Evolutionary conservation across 30 jellyfish, hydroid and myxozoan genomes (phyloP).

Genomic region (Cassiopea andromeda): DNA sequence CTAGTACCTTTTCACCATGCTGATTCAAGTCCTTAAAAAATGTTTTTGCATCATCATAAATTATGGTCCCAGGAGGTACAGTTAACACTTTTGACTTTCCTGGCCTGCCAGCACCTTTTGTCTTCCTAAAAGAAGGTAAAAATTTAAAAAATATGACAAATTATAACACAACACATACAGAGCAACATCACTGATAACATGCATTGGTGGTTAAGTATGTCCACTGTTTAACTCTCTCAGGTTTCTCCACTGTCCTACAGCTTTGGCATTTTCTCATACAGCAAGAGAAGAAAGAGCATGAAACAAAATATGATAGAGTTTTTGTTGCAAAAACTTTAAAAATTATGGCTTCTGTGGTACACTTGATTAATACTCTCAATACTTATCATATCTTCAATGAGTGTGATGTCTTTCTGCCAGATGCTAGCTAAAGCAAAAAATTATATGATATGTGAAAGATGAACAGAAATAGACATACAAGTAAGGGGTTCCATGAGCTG

Average conservation of each 20-base stretch:
- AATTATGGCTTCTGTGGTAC: too few species aligned
- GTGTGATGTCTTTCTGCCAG: not conserved
- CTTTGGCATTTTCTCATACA: too few species aligned
- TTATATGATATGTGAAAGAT: not conserved
- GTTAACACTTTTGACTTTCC: constrained; percentile 45
- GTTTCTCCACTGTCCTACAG: too few species aligned
- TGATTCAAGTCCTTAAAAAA: constrained; percentile 59
- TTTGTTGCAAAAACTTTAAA: too few species aligned
- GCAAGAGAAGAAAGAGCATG: too few species aligned
- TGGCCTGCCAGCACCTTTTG: constrained; percentile 57
- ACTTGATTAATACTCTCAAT: too few species aligned
- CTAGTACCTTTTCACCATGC: constrained; percentile 32
- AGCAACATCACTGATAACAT: too few species aligned
- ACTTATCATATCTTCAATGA: too few species aligned
- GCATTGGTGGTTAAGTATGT: too few species aligned
- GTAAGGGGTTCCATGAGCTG: constrained; percentile 85
- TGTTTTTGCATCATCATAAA: constrained; percentile 54
- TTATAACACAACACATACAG: not conserved
- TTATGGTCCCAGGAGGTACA: constrained; percentile 89
- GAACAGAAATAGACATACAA: constrained; percentile 15
- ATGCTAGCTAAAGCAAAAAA: not conserved
- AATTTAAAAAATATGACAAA: not conserved
- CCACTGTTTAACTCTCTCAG: too few species aligned
- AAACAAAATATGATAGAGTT: too few species aligned
- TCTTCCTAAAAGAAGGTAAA: constrained; percentile 1